These are phyloP conservation scores for Therioaphis trifolii DNA, from an alignment of 2,888 invertebrate genomes.

Conservation along the genomic window DNA sequence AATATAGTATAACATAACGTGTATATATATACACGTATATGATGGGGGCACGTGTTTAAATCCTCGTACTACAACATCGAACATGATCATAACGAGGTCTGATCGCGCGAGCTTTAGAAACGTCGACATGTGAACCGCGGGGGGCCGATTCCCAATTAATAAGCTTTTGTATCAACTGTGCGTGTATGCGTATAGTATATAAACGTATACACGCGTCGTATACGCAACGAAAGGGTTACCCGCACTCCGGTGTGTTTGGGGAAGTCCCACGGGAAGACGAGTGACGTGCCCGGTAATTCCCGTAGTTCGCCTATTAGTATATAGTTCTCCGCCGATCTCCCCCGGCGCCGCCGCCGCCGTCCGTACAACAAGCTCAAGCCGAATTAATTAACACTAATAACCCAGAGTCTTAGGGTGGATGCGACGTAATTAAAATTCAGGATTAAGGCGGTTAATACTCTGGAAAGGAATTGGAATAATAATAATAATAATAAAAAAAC, in stretches of 20 bases:
- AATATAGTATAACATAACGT: background rate
- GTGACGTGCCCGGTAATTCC: constrained; percentile 51
- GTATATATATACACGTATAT: no score
- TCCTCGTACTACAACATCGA: background rate
- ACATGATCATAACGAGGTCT: constrained; percentile 45
- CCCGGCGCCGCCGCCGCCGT: no score
- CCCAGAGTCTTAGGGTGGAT: constrained; percentile 45
- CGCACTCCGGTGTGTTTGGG: constrained; percentile 42
- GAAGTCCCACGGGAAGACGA: constrained; percentile 50
- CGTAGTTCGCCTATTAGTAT: constrained; percentile 52
- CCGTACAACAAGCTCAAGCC: constrained; percentile 29
- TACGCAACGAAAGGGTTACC: constrained; percentile 46
- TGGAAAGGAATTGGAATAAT: constrained; percentile 29
- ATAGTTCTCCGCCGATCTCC: no score
- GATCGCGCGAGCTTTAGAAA: constrained; percentile 43
- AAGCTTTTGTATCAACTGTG: constrained; percentile 58
- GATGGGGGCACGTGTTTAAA: constrained; percentile 4
- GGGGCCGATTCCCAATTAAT: constrained; percentile 58
- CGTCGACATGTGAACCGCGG: constrained; percentile 42
- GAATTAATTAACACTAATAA: constrained; percentile 63
- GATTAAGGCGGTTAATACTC: constrained; percentile 54
- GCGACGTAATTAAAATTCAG: constrained; percentile 58
- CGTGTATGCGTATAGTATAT: no score
- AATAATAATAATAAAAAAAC: constrained; percentile 10
- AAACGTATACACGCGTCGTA: no score